Percentiles rank a stretch among this genome's conserved stretches.
Conservation (phyloP, 2,113 vertebrate genomes). For the Nycticorax nycticorax region DNA sequence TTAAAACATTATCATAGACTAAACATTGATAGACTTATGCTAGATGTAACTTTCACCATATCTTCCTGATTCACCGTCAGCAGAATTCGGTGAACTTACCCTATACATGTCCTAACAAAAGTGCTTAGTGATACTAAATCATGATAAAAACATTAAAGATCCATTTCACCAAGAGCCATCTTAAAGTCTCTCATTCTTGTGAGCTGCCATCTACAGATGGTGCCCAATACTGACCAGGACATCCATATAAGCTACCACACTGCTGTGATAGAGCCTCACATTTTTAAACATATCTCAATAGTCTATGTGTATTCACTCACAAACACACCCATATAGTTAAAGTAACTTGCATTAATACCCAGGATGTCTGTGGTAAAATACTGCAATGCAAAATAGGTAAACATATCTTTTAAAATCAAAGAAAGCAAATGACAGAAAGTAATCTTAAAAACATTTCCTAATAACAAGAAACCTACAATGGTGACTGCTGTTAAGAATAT, state of each 20-base stretch:
- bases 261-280: background rate
- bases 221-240: background rate
- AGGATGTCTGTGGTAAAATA: background rate
- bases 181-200: background rate
- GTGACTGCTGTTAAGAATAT: background rate
- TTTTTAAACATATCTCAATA: background rate
- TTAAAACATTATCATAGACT: background rate
- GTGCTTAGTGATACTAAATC: background rate
- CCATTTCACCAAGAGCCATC: background rate
- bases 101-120: background rate
- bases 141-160: background rate
- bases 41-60: background rate
- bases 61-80: background rate
- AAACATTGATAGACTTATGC: background rate
- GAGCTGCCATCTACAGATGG: background rate
- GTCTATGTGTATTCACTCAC: background rate
- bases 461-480: background rate
- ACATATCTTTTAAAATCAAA: background rate
- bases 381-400: background rate
- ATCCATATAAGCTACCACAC: background rate
- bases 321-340: background rate
- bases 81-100: background rate
- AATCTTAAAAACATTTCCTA: background rate
- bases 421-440: background rate
- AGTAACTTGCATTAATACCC: background rate